phyloP scores from a whole-genome alignment of 2,113 vertebrate genomes.

The Mustelus asterias region DNA sequence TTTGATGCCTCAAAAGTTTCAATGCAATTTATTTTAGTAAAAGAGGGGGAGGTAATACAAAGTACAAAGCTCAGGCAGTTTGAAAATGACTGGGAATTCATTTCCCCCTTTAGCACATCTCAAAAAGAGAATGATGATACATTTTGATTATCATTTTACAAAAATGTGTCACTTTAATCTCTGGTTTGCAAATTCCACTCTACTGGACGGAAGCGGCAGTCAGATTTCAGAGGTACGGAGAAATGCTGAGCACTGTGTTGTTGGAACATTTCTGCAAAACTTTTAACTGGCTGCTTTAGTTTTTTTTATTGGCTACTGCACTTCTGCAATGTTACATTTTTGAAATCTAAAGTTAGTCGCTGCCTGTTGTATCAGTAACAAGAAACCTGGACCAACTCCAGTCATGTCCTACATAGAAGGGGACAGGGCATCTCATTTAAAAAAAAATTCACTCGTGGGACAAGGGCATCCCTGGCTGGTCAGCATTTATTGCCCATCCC shows the following conservation, averaged over 20 bases:
- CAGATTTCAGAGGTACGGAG: background rate
- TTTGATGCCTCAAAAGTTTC: background rate
- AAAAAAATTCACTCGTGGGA: too few species aligned
- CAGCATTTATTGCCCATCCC: too few species aligned
- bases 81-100: background rate
- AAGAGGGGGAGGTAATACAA: background rate
- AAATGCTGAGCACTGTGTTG: background rate
- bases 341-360: background rate
- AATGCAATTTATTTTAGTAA: background rate
- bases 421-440: too few species aligned
- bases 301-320: background rate
- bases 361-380: background rate
- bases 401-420: too few species aligned
- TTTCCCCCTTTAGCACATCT: background rate
- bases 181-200: background rate
- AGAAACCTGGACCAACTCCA: too few species aligned
- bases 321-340: background rate
- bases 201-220: background rate
- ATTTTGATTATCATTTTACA: background rate
- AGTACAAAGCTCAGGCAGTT: background rate
- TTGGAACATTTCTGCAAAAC: background rate
- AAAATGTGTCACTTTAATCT: background rate
- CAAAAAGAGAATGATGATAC: background rate
- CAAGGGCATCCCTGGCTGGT: too few species aligned
- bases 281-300: background rate